Base-by-base conservation (phyloP, 2,888 invertebrate genomes). In the Mystacides longicornis region DNA sequence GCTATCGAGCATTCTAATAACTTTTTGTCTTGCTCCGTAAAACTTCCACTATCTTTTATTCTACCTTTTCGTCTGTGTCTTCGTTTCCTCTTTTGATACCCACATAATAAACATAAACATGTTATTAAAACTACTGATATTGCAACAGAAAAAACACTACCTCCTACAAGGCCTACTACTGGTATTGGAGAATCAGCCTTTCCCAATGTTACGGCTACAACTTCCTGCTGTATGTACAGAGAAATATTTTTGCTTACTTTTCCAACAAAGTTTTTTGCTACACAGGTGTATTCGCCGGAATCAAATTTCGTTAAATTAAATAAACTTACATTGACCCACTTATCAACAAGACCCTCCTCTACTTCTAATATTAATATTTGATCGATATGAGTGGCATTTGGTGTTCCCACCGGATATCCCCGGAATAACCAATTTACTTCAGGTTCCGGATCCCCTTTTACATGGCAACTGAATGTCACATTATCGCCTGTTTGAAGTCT, bases 401-500 rank as follows among this genome's bases (percentile, higher is more conserved):
- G 59, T 27, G 57, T 55, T 16, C 58, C 59, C 1, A 61, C 50
- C 1, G 58, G 59, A 43, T 52, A 58, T 0, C 86, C 85, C 64
- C 87, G 86, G 57, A 85, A 75, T 52, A 84, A 78, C 87, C 87
- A 87, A 60, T 80, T 79, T 11, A 87, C 81, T 62, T 82, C 81
- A 0, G 89, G 87, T 64, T 84, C 77, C 0, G 89, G 89, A 67
- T 87, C 86, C 0, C 87, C 87, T 14, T 75, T 77, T 1, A 86
- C 81, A 56, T 81, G 75, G 67, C 88, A 88, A 33, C 84, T 81
- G 59, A 87, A 78, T 18, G 84, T 87, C 3, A 85, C 80, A 64
- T 87, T 87, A 23, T 83, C 84, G 23, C 86, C 87, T 1, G 58
- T 49, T 23, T 58, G 55, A 19, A 71, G 69, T 55, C 70, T 71